Percentiles rank a stretch among this genome's conserved stretches.
phyloP scores from a whole-genome alignment of 2,113 vertebrate genomes.

The Garra rufa region DNA sequence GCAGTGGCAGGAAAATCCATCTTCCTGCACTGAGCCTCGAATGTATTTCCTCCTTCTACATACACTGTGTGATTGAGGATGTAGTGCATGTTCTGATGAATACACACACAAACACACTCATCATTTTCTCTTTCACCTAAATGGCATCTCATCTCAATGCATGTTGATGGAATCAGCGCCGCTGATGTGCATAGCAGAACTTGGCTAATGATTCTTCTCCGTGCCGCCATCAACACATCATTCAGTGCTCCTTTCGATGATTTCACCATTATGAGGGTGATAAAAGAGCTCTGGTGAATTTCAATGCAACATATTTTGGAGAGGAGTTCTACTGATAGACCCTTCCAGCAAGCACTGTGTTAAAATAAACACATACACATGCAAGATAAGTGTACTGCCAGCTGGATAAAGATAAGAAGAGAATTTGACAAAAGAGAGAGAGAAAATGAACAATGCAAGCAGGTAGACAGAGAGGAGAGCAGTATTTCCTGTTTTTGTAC shows the following conservation, averaged over 20 bases:
- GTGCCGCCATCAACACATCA: slow-evolving; percentile 12
- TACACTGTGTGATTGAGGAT: slow-evolving; percentile 34
- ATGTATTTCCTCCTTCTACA: slow-evolving; percentile 30
- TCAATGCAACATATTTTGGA: not conserved
- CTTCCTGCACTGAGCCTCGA: not conserved
- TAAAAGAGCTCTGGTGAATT: slow-evolving; percentile 18
- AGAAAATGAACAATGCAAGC: not conserved
- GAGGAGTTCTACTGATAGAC: slow-evolving; percentile 34
- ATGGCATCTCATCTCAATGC: slow-evolving; percentile 28
- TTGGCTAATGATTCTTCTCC: slow-evolving; percentile 33
- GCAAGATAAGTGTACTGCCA: slow-evolving; percentile 21
- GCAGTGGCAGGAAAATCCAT: slow-evolving; percentile 46
- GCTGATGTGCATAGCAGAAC: slow-evolving; percentile 33
- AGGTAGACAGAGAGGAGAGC: slow-evolving; percentile 21
- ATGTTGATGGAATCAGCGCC: slow-evolving; percentile 33
- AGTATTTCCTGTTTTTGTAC: not conserved
- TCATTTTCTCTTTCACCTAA: slow-evolving; percentile 37
- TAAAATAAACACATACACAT: slow-evolving; percentile 36
- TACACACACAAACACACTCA: slow-evolving; percentile 25
- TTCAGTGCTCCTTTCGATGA: slow-evolving; percentile 31
- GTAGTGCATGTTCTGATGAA: slow-evolving; percentile 19
- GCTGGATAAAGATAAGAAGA: not conserved
- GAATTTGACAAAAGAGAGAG: not conserved
- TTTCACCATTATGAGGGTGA: slow-evolving; percentile 12
- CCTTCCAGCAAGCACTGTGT: slow-evolving; percentile 27